phyloP scores from a whole-genome alignment of 2,888 invertebrate species.

The Caenorhabditis macrosperma region DNA sequence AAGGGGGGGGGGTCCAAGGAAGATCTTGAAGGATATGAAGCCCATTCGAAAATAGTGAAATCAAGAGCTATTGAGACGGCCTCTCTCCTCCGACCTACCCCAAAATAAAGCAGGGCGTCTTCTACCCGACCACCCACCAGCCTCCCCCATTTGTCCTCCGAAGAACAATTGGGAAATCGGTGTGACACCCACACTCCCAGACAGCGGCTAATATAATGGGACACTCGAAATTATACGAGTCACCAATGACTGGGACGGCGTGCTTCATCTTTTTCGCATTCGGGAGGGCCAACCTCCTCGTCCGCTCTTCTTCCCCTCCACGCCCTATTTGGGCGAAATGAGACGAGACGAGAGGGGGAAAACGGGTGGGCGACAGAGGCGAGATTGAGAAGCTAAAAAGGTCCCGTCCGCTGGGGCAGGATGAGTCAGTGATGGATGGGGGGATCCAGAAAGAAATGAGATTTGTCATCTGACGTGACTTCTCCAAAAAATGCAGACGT shows the following conservation, averaged over 20 bases:
- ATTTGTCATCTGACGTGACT: conserved; percentile 18
- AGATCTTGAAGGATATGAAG: no score
- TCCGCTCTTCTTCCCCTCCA: conserved; percentile 2
- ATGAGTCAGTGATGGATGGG: conserved; percentile 52
- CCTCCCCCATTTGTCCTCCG: not conserved
- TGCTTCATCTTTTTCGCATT: conserved; percentile 13
- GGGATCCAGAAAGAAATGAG: not conserved
- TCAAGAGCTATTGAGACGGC: not conserved
- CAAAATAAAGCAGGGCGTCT: conserved; percentile 10
- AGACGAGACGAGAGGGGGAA: conserved; percentile 1
- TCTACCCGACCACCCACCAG: conserved; percentile 2
- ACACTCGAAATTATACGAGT: conserved; percentile 26
- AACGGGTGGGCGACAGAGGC: conserved; percentile 44
- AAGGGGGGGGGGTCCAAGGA: not conserved
- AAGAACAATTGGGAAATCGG: conserved; percentile 13
- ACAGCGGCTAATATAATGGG: conserved; percentile 16
- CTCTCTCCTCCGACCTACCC: not conserved
- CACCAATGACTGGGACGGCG: conserved; percentile 22
- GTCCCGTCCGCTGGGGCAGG: conserved; percentile 18
- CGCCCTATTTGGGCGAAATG: conserved; percentile 14
- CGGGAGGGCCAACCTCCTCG: not conserved
- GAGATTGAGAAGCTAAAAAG: conserved; percentile 46
- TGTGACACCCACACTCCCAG: conserved; percentile 6
- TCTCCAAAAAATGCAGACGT: no score
- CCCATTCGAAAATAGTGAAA: no score